Percentiles rank a stretch among this genome's conserved stretches.
Evolutionary conservation across 2,888 invertebrate genomes (phyloP).

Genomic region (Melanostoma scalare): DNA sequence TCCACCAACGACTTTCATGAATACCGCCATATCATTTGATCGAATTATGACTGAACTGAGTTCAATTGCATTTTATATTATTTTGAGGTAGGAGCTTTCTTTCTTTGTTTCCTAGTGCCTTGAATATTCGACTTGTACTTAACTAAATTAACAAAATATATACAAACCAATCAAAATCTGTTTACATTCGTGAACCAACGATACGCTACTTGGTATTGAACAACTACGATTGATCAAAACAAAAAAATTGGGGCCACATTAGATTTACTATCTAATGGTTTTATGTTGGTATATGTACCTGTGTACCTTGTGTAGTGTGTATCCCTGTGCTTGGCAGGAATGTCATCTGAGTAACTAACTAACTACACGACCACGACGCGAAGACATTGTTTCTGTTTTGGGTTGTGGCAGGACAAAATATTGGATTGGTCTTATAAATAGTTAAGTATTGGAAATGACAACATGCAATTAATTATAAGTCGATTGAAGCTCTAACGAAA

Average conservation of each 20-base stretch:
- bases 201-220: conserved; percentile 34
- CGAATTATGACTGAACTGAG: conserved; percentile 18
- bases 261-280: conserved; percentile 32
- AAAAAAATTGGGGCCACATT: conserved; percentile 47
- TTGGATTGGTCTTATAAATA: conserved; percentile 15
- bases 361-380: neutral
- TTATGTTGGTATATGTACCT: conserved; percentile 6
- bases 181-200: conserved; percentile 7
- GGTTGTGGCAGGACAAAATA: conserved; percentile 2
- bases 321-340: conserved; percentile 17
- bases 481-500: neutral
- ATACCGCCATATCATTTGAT: conserved; percentile 38
- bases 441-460: conserved; percentile 46
- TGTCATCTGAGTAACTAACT: conserved; percentile 5
- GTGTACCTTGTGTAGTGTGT: neutral
- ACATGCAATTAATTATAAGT: conserved; percentile 58
- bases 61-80: neutral
- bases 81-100: neutral
- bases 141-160: conserved; percentile 20
- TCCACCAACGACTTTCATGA: conserved; percentile 44
- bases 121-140: neutral
- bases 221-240: conserved; percentile 45
- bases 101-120: neutral
- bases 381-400: neutral
- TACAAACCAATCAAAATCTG: conserved; percentile 10